Evolutionary conservation across 2,888 invertebrate genomes (phyloP).

Genomic region (Caenorhabditis sulstoni): DNA sequence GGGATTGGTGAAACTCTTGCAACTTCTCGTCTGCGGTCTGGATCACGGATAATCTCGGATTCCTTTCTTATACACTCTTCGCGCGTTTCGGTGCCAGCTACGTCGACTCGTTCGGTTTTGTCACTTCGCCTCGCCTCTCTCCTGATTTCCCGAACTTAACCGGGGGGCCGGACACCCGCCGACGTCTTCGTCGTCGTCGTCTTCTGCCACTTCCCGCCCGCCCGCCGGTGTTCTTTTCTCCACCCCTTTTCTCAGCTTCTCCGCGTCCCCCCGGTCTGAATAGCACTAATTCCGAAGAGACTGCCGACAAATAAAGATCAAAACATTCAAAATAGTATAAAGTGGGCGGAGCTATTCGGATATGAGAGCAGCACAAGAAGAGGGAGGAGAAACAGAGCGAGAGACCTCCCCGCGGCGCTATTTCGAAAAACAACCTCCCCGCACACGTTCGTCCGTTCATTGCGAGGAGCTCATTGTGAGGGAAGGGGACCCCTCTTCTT

Average conservation of each 20-base stretch:
- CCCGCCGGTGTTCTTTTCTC: constrained; percentile 10
- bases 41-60: constrained; percentile 4
- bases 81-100: too few relatives aligned
- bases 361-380: constrained; percentile 52
- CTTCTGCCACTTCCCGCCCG: constrained; percentile 5
- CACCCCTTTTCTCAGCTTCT: constrained; percentile 4
- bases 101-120: not conserved
- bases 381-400: constrained; percentile 59
- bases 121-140: not conserved
- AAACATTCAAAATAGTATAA: constrained; percentile 64
- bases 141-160: not conserved
- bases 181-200: too few relatives aligned
- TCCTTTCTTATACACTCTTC: too few relatives aligned
- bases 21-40: not conserved
- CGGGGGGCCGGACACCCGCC: too few relatives aligned
- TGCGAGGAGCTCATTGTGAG: constrained; percentile 54
- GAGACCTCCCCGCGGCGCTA: constrained; percentile 60
- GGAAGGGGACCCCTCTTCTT: constrained; percentile 10
- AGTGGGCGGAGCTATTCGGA: constrained; percentile 59
- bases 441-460: constrained; percentile 56
- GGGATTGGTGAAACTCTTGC: constrained; percentile 23
- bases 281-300: constrained; percentile 29
- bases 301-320: constrained; percentile 58
- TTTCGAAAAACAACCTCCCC: constrained; percentile 62
- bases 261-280: constrained; percentile 40